Evolutionary conservation across 2,113 vertebrate species (phyloP), one percentile per base, ranked within the genome.

Genomic region (Pterophyllum scalare): DNA sequence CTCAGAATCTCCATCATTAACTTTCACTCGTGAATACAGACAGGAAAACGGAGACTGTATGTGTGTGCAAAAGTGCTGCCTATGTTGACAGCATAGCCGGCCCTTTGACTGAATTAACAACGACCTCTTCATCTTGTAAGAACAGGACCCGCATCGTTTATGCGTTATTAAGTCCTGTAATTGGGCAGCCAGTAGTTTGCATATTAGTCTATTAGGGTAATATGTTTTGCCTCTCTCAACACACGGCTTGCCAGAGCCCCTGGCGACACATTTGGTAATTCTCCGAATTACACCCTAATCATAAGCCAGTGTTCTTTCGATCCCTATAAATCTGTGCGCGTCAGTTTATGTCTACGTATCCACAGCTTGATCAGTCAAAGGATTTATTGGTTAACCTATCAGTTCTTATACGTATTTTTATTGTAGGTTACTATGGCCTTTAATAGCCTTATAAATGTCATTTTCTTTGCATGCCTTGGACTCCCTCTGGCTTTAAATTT

Each of bases 191-290:
- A 96, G 96, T 98, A 97, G 97, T 99, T 99, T 99, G 97, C 98
- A 98, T 99, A 98, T 99, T 97, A 98, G 97, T 97, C 97, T 96
- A 99, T 99, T 99, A 99, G 96, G 96, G 95, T 98, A 99, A 99
- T 99, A 97, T 97, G 97, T 97, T 98, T 97, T 97, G 96, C 97
- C 96, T 95, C 96, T 96, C 96, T 96, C 95, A 82, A 92, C 96
- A 97, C 98, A 98, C 97, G 97, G 96, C 95, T 95, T 96, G 81
- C 96, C 96, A 92, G 96, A 97, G 96, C 96, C 95, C 97, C 94
- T 95, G 96, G 97, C 96, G 97, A 96, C 92, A 93, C 89, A 91
- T 97, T 97, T 96, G 96, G 95, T 93, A 96, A 97, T 97, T 98
- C 97, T 97, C 95, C 96, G 97, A 97, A 99, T 98, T 98, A 98